Percentiles rank a stretch among this genome's conserved stretches.
Evolutionary conservation across 2,888 invertebrate species (phyloP).

Genomic region (Euzophera pinguis): DNA sequence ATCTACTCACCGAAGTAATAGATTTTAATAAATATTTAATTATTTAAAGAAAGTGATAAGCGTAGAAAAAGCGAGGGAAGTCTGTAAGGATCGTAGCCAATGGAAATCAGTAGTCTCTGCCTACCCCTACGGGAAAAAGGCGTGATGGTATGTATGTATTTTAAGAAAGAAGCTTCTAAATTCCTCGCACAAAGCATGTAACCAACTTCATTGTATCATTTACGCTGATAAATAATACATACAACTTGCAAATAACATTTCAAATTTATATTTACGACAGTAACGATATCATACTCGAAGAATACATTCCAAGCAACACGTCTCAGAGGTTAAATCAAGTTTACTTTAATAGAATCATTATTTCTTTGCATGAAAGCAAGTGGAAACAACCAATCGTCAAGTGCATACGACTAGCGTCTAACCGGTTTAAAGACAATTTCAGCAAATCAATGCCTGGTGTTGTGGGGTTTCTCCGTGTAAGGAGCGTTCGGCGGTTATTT

Average conservation of each 20-base stretch:
- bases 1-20: too few species aligned
- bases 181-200: too few species aligned
- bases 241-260: conserved; percentile 10
- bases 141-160: too few species aligned
- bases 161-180: too few species aligned
- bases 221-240: too few species aligned
- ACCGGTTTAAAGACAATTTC: conserved; percentile 60
- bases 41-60: too few species aligned
- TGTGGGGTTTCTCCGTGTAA: conserved; percentile 51
- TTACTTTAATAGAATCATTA: conserved; percentile 13
- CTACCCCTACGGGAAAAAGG: too few species aligned
- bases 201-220: too few species aligned
- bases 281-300: conserved; percentile 13
- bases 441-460: conserved; percentile 56
- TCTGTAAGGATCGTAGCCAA: too few species aligned
- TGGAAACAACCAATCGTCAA: conserved; percentile 34
- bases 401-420: conserved; percentile 41
- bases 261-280: conserved; percentile 12
- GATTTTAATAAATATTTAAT: too few species aligned
- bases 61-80: too few species aligned
- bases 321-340: conserved; percentile 10
- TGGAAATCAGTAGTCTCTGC: too few species aligned
- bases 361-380: conserved; percentile 37
- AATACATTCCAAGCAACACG: conserved; percentile 4
- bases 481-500: conserved; percentile 44